Evolutionary conservation across 2,797 vertebrate genomes (phyloP), one percentile per base, ranked within the genome.

Genomic region (Hydrolagus colliei): DNA sequence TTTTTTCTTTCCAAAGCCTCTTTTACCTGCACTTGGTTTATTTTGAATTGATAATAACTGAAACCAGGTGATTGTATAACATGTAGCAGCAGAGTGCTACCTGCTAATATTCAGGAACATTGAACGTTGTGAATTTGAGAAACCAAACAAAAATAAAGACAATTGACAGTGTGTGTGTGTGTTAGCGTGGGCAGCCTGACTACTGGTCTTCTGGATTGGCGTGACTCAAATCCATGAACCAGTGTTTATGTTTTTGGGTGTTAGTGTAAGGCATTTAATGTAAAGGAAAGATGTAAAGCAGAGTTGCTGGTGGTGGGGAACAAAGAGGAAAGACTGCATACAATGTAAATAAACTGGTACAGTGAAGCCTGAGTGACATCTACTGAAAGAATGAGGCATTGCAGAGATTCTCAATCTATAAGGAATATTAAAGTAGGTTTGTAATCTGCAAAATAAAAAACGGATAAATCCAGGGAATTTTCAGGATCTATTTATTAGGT

Each of bases 281-380:
- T 52, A 52, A 52, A 52, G 41, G 41, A 52, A 52, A 52, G 41
- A 52, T 27, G 20, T 82, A 18, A 71, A 65, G 2, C 11, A 84
- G 79, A 84, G 32, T 8, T 67, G 32, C 65, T 27, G 9, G 12
- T n/a, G 12, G 20, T 16, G 14, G 12, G 14, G 10, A 82, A 80
- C 61, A 80, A 27, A 32, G 16, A 11, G 27, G 22, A 41, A 2
- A 18, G 4, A 67, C 5, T 71, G 20, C 18, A 41, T n/a, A 6
- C 41, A 11, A n/a, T 11, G 41, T 18, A 67, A 77, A 76, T 76
- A 68, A 68, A 20, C 65, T 20, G 32, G 18, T 4, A 84, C 9
- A 71, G 41, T 71, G 79, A 84, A 11, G 79, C 65, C 41, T 84
- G 65, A 84, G 65, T 84, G 79, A 27, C 79, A 84, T 84, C 79